phyloP scores from a whole-genome alignment of 2,113 vertebrate genomes.

The Psittacara wagleri region DNA sequence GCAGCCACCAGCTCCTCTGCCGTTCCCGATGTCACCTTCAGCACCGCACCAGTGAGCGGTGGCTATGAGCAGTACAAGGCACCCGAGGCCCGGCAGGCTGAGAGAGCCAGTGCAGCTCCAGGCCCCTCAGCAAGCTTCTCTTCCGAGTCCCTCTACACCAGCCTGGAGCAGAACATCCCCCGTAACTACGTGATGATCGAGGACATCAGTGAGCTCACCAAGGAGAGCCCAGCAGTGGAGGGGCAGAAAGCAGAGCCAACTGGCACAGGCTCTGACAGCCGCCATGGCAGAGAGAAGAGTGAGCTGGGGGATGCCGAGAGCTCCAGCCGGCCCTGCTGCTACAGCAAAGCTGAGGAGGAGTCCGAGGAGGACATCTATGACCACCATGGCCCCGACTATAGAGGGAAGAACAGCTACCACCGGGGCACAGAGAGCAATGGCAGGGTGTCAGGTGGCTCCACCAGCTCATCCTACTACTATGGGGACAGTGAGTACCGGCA shows the following conservation, averaged over 20 bases:
- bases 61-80: constrained; percentile 86
- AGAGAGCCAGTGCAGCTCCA: constrained; percentile 75
- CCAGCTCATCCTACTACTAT: constrained; percentile 82
- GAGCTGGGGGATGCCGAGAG: constrained; percentile 75
- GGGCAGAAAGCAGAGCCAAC: constrained; percentile 80
- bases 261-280: constrained; percentile 71
- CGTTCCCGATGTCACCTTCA: constrained; percentile 80
- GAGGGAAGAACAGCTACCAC: constrained; percentile 82
- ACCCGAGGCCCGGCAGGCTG: constrained; percentile 78
- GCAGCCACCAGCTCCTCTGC: constrained; percentile 84
- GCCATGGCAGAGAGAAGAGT: constrained; percentile 79
- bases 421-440: constrained; percentile 85
- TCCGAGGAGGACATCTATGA: constrained; percentile 95
- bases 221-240: constrained; percentile 84
- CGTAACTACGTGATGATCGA: constrained; percentile 99
- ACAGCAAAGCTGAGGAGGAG: constrained; percentile 90
- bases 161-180: constrained; percentile 93
- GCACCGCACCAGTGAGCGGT: constrained; percentile 64
- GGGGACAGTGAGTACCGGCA: constrained; percentile 87
- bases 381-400: constrained; percentile 79
- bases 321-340: constrained; percentile 79
- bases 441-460: constrained; percentile 72
- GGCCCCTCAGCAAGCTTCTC: constrained; percentile 85
- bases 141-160: constrained; percentile 89
- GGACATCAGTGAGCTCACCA: constrained; percentile 97